Evolutionary conservation across 2,113 vertebrate genomes (phyloP).

Genomic region (Regulus satrapa): DNA sequence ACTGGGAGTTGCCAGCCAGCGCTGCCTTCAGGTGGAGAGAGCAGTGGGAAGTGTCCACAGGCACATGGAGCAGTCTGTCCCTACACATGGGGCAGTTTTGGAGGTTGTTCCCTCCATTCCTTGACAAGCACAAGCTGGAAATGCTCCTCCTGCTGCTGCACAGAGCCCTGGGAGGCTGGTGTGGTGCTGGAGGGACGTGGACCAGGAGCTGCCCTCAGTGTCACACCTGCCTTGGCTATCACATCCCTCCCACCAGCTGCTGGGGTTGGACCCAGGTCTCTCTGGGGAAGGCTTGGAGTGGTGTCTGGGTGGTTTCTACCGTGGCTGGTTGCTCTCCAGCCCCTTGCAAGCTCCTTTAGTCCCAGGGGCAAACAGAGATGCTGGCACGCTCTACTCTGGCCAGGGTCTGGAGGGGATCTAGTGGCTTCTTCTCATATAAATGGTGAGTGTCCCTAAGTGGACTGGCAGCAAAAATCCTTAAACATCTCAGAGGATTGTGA

Average conservation of each 20-base stretch:
- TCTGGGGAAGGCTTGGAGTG: neutral
- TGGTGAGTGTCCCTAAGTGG: neutral
- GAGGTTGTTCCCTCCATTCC: neutral
- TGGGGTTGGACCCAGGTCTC: neutral
- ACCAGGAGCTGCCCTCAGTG: neutral
- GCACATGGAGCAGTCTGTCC: neutral
- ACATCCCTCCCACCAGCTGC: neutral
- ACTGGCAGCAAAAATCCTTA: neutral
- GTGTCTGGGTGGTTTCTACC: neutral
- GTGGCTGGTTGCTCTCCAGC: neutral
- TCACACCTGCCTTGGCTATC: neutral
- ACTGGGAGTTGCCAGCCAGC: neutral
- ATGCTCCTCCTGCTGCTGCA: neutral
- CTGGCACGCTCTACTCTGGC: no score
- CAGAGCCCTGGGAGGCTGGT: neutral
- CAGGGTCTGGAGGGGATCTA: neutral
- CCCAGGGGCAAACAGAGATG: neutral
- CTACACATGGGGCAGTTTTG: fast-evolving
- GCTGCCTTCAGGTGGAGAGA: neutral
- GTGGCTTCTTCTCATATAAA: neutral
- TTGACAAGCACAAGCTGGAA: neutral
- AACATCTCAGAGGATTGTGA: neutral
- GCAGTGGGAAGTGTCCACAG: neutral
- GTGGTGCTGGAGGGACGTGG: neutral
- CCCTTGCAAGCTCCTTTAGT: neutral